Percentiles rank a stretch among this genome's conserved stretches.
These are phyloP conservation scores for Cryptophagus acutangulus DNA, from an alignment of 2,888 invertebrate species.

Conservation along the genomic window DNA sequence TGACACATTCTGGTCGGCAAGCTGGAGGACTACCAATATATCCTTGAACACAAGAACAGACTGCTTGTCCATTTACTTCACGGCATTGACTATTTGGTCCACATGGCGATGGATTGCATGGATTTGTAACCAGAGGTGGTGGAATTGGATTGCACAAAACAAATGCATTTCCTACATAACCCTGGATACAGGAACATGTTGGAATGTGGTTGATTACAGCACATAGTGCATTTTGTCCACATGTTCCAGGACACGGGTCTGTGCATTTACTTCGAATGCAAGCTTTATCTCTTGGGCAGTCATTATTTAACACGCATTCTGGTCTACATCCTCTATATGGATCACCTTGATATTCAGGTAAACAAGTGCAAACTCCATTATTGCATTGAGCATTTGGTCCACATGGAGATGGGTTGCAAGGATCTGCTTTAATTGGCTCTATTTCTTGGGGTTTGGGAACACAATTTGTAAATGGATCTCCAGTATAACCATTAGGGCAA, in stretches of 20 bases:
- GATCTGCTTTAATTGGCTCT: slow-evolving; percentile 40
- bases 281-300: slow-evolving; percentile 65
- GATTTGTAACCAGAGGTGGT: slow-evolving; percentile 33
- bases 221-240: slow-evolving; percentile 71
- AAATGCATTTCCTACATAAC: slow-evolving; percentile 72
- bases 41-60: slow-evolving; percentile 61
- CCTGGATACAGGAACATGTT: slow-evolving; percentile 67
- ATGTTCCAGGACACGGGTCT: slow-evolving; percentile 75
- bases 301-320: slow-evolving; percentile 72
- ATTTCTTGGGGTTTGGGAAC: slow-evolving; percentile 46
- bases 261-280: slow-evolving; percentile 69
- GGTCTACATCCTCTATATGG: slow-evolving; percentile 74
- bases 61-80: slow-evolving; percentile 60
- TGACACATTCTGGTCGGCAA: slow-evolving; percentile 64
- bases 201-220: slow-evolving; percentile 73
- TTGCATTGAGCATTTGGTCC: slow-evolving; percentile 69
- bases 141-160: slow-evolving; percentile 52
- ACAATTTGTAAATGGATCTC: slow-evolving; percentile 60
- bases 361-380: slow-evolving; percentile 66
- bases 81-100: slow-evolving; percentile 66
- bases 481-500: slow-evolving; percentile 58
- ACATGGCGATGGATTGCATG: slow-evolving; percentile 63
- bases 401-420: slow-evolving; percentile 56
- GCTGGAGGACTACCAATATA: slow-evolving; percentile 68
- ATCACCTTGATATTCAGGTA: slow-evolving; percentile 70